Base-by-base conservation (phyloP, 2,888 invertebrate genomes). In the Tribolium freemani region DNA sequence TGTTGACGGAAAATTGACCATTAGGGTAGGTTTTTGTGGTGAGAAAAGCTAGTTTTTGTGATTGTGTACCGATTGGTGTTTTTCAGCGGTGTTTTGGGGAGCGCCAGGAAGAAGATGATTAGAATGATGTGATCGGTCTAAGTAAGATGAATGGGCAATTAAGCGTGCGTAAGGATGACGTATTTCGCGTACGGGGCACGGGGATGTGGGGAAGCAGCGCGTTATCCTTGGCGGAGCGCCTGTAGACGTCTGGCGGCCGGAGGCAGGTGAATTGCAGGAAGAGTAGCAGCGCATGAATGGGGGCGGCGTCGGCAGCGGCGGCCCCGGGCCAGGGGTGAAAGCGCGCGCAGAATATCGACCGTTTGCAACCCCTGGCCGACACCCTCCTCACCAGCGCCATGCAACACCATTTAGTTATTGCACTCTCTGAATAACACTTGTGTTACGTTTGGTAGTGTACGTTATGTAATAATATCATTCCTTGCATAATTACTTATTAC, bases 361-460 rank as follows among this genome's bases (percentile, higher is more conserved):
- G 88, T 78, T 64, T 63, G 69, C 84, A 82, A 84, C 84, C 85
- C 84, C 84, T 83, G 83, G 86, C 84, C 85, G 90, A 90, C 85
- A 90, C 90, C 86, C 86, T 85, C 86, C 83, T 82, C 83, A 82
- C 85, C 83, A 86, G 83, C 84, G 85, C 87, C 84, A 86, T 85
- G 86, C 87, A 86, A 86, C 86, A 87, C 88, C 89, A 90, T 89
- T 89, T 89, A 89, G 89, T 89, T 89, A 88, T 88, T 88, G 89
- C 88, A 89, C 89, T 88, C 88, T 88, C 88, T 88, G 88, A 88
- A 88, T 88, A 88, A 88, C 88, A 89, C 88, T 89, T 89, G 89
- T 89, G 89, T 89, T 89, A 88, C 88, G 88, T 89, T 89, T 88
- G 88, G 88, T 88, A 88, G 87, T 88, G 88, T 88, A 87, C 88